Evolutionary conservation across 1,140 invertebrate genomes (phyloP).

Genomic region (Agrilus planipennis): DNA sequence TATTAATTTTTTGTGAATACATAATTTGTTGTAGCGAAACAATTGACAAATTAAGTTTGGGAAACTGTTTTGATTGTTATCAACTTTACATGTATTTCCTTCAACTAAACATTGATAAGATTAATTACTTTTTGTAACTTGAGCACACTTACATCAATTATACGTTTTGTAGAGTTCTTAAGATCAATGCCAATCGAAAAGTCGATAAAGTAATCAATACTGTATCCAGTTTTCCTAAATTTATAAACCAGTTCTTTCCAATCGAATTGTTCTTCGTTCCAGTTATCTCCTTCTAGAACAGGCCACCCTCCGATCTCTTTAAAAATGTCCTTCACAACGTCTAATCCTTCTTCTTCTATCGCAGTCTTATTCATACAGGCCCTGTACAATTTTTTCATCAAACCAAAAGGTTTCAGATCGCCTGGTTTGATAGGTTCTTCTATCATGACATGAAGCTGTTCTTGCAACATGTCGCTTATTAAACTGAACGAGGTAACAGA

Average conservation of each 20-base stretch:
- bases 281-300: constrained; percentile 61
- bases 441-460: constrained; percentile 63
- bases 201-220: constrained; percentile 85
- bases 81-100: background rate
- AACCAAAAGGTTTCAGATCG: constrained; percentile 59
- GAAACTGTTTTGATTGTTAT: background rate
- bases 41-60: background rate
- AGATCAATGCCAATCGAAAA: constrained; percentile 82
- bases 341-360: constrained; percentile 61
- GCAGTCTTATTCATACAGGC: constrained; percentile 74
- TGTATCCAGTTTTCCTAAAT: constrained; percentile 67
- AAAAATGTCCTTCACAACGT: constrained; percentile 57
- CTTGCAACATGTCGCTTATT: constrained; percentile 66
- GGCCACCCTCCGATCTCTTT: constrained; percentile 83
- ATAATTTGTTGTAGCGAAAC: background rate
- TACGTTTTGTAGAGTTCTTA: constrained; percentile 75
- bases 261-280: constrained; percentile 52
- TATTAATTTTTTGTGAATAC: background rate
- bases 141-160: constrained; percentile 75
- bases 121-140: too few species aligned
- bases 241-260: constrained; percentile 76
- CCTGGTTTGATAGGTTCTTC: constrained; percentile 49
- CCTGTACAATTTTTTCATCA: constrained; percentile 67
- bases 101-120: constrained; percentile 6
- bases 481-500: constrained; percentile 69